Percentiles rank a stretch among this genome's conserved stretches.
phyloP scores from a whole-genome alignment of 2,113 vertebrate species.

The Leiothrix lutea region DNA sequence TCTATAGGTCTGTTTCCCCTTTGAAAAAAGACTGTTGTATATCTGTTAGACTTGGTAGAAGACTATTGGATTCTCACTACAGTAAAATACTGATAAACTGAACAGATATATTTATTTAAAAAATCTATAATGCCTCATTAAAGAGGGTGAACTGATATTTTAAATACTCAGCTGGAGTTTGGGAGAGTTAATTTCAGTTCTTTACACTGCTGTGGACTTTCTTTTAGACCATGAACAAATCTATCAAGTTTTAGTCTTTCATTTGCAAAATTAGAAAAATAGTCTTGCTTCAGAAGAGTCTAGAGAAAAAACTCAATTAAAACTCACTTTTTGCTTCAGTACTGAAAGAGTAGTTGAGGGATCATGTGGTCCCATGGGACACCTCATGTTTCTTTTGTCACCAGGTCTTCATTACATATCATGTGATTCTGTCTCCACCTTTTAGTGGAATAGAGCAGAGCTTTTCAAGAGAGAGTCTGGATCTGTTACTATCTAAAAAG shows the following conservation, averaged over 20 bases:
- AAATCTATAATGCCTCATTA: not conserved
- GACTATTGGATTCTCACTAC: not conserved
- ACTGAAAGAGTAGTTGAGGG: not conserved
- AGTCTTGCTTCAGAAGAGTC: not conserved
- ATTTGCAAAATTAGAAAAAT: not conserved
- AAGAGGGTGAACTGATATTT: not conserved
- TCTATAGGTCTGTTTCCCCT: not conserved
- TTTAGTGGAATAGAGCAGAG: not conserved
- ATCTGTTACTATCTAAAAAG: not conserved
- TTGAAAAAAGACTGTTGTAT: not conserved
- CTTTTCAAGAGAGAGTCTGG: not conserved
- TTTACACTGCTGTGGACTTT: not conserved
- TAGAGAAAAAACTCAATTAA: not conserved
- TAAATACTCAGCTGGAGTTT: not conserved
- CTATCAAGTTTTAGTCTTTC: not conserved
- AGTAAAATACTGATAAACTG: not conserved
- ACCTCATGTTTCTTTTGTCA: not conserved
- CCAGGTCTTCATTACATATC: not conserved
- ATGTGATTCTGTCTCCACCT: not conserved
- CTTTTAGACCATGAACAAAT: not conserved
- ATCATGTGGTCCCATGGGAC: rapidly evolving
- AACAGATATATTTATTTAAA: not conserved
- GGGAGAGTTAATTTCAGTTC: not conserved
- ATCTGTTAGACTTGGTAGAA: not conserved
- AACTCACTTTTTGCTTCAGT: not conserved